A percentile compares a stretch with the other conserved stretches of the same genome.
phyloP scores from a whole-genome alignment of 23 tunicate species.

The Clavelina lepadiformis region DNA sequence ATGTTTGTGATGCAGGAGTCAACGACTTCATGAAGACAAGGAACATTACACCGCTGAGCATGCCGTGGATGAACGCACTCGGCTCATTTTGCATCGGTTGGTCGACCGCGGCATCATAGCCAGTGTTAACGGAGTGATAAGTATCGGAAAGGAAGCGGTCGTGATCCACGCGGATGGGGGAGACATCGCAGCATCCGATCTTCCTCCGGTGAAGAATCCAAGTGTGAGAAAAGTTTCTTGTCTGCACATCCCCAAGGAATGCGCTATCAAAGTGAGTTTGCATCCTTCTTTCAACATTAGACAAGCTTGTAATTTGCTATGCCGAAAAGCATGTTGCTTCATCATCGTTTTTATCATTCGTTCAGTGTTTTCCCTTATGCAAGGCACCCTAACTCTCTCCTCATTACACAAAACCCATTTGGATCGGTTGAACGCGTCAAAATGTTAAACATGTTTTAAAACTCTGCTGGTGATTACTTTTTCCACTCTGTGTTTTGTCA shows the following conservation, averaged over 20 bases:
- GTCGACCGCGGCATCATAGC: constrained; percentile 80
- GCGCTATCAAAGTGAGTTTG: constrained; percentile 63
- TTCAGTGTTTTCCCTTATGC: too few species aligned
- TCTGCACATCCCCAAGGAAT: constrained; percentile 51
- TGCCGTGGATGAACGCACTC: constrained; percentile 90
- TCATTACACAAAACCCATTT: too few species aligned
- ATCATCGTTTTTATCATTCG: too few species aligned
- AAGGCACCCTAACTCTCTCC: too few species aligned
- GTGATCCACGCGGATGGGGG: constrained; percentile 93
- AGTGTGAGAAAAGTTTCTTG: constrained; percentile 24
- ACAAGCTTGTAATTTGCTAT: too few species aligned
- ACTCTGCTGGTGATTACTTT: too few species aligned
- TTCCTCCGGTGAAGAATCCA: constrained; percentile 19
- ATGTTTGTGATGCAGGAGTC: constrained; percentile 52
- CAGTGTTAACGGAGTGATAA: constrained; percentile 63
- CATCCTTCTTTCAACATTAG: neutral
- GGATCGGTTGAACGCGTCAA: too few species aligned
- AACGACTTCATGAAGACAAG: constrained; percentile 74
- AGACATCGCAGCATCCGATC: constrained; percentile 37
- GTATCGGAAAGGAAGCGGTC: constrained; percentile 94
- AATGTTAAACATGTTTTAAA: too few species aligned
- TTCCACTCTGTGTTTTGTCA: constrained; percentile 3
- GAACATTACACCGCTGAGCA: constrained; percentile 88
- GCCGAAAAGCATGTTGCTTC: too few species aligned
- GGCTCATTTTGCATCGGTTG: constrained; percentile 53